Conservation (phyloP, 2,888 invertebrate genomes). For the Agrochola circellaris region DNA sequence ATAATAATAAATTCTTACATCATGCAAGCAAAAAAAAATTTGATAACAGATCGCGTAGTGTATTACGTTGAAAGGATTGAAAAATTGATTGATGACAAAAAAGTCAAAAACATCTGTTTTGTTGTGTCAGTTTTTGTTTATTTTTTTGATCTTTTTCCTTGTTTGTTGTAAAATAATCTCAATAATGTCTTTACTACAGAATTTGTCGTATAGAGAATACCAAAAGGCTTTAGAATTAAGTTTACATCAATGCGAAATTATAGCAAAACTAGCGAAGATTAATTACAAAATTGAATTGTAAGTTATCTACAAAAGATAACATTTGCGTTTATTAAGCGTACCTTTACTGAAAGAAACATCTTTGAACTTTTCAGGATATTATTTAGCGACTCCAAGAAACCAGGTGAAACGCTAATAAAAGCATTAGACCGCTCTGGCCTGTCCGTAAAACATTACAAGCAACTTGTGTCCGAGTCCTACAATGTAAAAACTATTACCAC, state of each 20-base stretch:
- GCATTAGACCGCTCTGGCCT: constrained; percentile 80
- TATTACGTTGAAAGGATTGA: constrained; percentile 1
- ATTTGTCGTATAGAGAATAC: constrained; percentile 81
- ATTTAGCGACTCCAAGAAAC: constrained; percentile 73
- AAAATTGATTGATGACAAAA: neutral
- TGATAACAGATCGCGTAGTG: neutral
- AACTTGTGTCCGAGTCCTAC: constrained; percentile 70
- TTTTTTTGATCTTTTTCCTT: neutral
- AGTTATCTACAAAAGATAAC: constrained; percentile 47
- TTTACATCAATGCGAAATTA: constrained; percentile 80
- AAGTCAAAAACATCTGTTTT: constrained; percentile 31
- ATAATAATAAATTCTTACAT: too few species aligned
- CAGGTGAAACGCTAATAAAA: constrained; percentile 83
- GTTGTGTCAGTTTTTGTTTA: neutral
- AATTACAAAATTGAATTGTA: constrained; percentile 71
- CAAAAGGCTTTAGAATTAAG: constrained; percentile 76
- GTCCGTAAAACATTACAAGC: constrained; percentile 74
- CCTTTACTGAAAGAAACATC: neutral
- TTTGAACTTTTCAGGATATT: constrained; percentile 74
- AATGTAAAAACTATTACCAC: constrained; percentile 73
- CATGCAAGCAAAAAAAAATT: neutral
- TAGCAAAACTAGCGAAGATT: constrained; percentile 80
- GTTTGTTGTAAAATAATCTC: neutral
- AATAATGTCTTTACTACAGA: constrained; percentile 83
- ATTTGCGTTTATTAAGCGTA: neutral